Percentiles rank a stretch among this genome's conserved stretches.
phyloP scores from a whole-genome alignment of 2,797 vertebrate species.

The Aselliscus stoliczkanus region DNA sequence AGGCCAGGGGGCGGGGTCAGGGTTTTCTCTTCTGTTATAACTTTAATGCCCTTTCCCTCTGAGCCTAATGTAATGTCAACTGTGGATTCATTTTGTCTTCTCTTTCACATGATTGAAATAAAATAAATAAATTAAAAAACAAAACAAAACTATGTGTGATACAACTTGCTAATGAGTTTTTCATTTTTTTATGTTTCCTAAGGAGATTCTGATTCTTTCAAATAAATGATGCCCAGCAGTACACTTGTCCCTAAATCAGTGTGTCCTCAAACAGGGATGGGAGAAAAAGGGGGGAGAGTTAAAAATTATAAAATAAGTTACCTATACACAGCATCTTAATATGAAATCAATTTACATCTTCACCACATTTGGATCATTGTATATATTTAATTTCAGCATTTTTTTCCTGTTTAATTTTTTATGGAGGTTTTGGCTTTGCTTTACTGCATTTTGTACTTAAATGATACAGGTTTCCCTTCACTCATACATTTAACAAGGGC shows the following conservation, averaged over 20 bases:
- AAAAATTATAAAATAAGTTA: background rate
- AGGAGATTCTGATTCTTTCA: slow-evolving; percentile 3
- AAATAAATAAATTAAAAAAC: background rate
- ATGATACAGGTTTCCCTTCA: background rate
- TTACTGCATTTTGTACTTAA: background rate
- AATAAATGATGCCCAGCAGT: background rate
- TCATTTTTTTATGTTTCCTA: background rate
- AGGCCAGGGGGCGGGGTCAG: background rate
- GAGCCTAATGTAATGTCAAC: background rate
- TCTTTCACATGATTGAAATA: background rate
- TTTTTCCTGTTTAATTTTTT: background rate
- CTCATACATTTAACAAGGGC: background rate
- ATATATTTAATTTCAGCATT: background rate
- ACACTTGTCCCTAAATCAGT: background rate
- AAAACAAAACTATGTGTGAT: background rate
- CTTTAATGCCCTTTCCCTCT: background rate
- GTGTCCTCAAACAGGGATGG: background rate
- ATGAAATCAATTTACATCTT: background rate
- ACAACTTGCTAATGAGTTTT: slow-evolving; percentile 34
- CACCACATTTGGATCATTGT: background rate
- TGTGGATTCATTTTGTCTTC: background rate
- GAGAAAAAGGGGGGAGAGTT: background rate
- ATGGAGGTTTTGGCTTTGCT: background rate
- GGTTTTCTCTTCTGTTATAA: background rate
- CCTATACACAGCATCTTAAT: background rate